Conservation (phyloP, 2,888 invertebrate species). For the Aquatica leii region DNA sequence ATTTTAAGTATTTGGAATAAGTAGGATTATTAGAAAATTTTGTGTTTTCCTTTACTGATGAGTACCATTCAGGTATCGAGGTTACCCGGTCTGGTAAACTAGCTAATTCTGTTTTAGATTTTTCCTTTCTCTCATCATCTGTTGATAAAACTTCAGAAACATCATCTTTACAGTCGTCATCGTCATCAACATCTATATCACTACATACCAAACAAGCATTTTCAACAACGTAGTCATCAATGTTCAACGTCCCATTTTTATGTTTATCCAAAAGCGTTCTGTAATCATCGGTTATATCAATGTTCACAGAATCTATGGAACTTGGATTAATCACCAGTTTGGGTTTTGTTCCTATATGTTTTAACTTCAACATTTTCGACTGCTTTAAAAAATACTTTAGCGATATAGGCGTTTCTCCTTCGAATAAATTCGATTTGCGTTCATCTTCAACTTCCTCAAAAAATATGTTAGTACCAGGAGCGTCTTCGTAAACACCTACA, state of each 20-base stretch:
- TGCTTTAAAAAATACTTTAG: constrained; percentile 71
- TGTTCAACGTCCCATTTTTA: constrained; percentile 49
- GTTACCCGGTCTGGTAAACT: neutral
- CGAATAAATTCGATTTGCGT: constrained; percentile 43
- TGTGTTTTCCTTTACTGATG: neutral
- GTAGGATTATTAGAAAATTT: constrained; percentile 9
- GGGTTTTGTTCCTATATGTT: constrained; percentile 52
- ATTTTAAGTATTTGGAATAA: constrained; percentile 45
- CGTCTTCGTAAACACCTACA: constrained; percentile 72
- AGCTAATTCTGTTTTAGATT: neutral
- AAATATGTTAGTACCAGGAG: constrained; percentile 77
- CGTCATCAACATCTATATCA: too few relatives aligned
- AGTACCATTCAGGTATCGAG: constrained; percentile 10
- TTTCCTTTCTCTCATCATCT: constrained; percentile 14
- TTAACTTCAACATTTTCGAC: constrained; percentile 72
- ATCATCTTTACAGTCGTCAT: too few relatives aligned
- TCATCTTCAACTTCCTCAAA: constrained; percentile 70
- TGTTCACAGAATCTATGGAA: constrained; percentile 46
- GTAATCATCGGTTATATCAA: constrained; percentile 52
- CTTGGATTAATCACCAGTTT: constrained; percentile 55
- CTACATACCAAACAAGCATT: neutral
- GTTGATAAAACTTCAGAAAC: too few relatives aligned
- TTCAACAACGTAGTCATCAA: constrained; percentile 47
- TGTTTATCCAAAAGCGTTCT: constrained; percentile 52
- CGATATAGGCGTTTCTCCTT: constrained; percentile 64